Conservation (phyloP, 92 coral and sea anemone genomes). For the Scolanthus callimorphus region DNA sequence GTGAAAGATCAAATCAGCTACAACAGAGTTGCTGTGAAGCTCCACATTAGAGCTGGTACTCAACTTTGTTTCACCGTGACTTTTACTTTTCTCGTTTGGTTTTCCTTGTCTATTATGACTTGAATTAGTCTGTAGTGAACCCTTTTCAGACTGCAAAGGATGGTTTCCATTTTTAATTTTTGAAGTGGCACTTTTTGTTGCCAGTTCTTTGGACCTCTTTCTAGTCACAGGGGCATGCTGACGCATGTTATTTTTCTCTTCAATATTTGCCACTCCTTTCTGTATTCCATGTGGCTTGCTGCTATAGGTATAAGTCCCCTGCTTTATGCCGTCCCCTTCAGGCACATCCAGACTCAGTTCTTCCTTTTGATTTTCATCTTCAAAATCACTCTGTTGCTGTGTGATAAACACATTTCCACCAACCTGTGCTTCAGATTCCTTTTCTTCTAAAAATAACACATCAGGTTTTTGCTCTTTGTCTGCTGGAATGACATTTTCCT, state of each 20-base stretch:
- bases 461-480: conserved; percentile 2
- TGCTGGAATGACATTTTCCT: conserved; percentile 4
- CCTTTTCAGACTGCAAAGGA: not conserved
- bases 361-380: not conserved
- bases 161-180: not conserved
- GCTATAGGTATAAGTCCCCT: conserved; percentile 85
- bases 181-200: not conserved
- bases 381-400: not conserved
- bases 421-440: too few relatives aligned
- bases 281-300: conserved; percentile 49
- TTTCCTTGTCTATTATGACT: not conserved
- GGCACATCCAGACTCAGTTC: conserved; percentile 37
- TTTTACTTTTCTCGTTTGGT: not conserved
- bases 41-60: not conserved
- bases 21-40: not conserved
- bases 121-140: not conserved
- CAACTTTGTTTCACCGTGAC: not conserved
- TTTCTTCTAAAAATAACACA: conserved; percentile 3
- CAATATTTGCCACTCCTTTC: not conserved
- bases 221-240: not conserved
- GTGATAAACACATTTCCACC: too few relatives aligned
- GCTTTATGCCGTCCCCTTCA: conserved; percentile 51
- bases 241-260: not conserved
- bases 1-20: conserved; percentile 60
- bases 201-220: not conserved